phyloP scores from a whole-genome alignment of 2,888 invertebrate genomes.

The Thymelicus acteon region DNA sequence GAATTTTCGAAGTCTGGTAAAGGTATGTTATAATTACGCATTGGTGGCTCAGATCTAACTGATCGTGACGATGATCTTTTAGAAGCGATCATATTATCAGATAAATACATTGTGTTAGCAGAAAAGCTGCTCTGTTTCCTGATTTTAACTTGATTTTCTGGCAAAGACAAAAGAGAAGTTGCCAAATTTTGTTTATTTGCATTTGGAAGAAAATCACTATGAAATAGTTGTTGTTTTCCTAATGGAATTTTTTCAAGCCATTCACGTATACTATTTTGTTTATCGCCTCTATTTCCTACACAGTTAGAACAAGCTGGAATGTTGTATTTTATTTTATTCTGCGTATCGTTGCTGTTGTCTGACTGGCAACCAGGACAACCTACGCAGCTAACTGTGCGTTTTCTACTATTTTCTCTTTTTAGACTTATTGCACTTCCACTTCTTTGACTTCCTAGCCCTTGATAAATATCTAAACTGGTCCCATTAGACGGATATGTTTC shows the following conservation, averaged over 20 bases:
- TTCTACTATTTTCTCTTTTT: slow-evolving; percentile 86
- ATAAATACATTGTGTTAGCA: slow-evolving; percentile 56
- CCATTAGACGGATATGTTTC: slow-evolving; percentile 81
- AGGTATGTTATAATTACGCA: slow-evolving; percentile 72
- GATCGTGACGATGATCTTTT: slow-evolving; percentile 68
- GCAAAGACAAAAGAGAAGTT: slow-evolving; percentile 69
- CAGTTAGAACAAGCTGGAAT: slow-evolving; percentile 82
- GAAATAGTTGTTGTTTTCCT: slow-evolving; percentile 60
- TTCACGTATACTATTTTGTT: slow-evolving; percentile 89
- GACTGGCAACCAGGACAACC: slow-evolving; percentile 88
- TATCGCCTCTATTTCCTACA: slow-evolving; percentile 84
- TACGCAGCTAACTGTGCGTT: slow-evolving; percentile 80
- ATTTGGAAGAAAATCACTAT: slow-evolving; percentile 59
- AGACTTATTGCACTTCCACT: slow-evolving; percentile 84
- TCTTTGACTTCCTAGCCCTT: slow-evolving; percentile 79
- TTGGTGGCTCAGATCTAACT: slow-evolving; percentile 74
- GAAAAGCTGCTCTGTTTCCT: slow-evolving; percentile 74
- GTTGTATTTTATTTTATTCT: slow-evolving; percentile 74
- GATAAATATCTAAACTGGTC: slow-evolving; percentile 77
- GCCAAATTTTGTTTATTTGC: slow-evolving; percentile 58
- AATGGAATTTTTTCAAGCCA: slow-evolving; percentile 90
- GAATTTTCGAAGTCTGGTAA: slow-evolving; percentile 67
- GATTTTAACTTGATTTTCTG: slow-evolving; percentile 61
- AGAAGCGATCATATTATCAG: slow-evolving; percentile 58
- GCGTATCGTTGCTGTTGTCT: slow-evolving; percentile 59